These are phyloP conservation scores for Pluvianellus socialis DNA, from an alignment of 2,113 vertebrate genomes.

Conservation along the genomic window DNA sequence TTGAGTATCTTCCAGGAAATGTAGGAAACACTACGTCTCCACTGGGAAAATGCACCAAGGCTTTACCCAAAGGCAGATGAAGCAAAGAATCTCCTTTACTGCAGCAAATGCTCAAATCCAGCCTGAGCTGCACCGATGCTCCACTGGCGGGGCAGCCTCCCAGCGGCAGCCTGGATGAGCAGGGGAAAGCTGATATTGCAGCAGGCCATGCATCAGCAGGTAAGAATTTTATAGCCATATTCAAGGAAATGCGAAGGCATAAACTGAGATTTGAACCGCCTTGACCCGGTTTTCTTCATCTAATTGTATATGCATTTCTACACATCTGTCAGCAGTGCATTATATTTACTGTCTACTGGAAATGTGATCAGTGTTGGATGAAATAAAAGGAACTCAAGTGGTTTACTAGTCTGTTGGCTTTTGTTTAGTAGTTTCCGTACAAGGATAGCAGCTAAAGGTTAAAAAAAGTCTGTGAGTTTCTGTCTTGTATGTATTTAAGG, in stretches of 20 bases:
- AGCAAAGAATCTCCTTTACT: not conserved
- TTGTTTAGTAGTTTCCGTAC: not conserved
- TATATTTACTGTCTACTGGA: constrained; percentile 31
- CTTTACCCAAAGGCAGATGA: not conserved
- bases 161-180: not conserved
- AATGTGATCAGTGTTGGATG: not conserved
- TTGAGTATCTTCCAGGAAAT: not conserved
- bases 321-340: constrained; percentile 9
- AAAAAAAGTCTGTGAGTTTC: constrained; percentile 19
- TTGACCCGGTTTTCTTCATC: not conserved
- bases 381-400: constrained; percentile 12
- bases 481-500: constrained; percentile 29
- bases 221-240: not conserved
- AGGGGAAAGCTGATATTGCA: not conserved
- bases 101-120: not conserved
- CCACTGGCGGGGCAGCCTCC: not conserved
- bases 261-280: not conserved
- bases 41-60: not conserved
- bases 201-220: not conserved
- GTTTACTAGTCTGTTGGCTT: not conserved
- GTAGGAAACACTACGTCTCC: not conserved
- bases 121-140: not conserved
- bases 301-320: not conserved
- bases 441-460: constrained; percentile 20
- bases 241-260: constrained; percentile 16